Evolutionary conservation across 2,797 vertebrate species (phyloP), one percentile per base, ranked within the genome.

Genomic region (Cercopithecus diana): DNA sequence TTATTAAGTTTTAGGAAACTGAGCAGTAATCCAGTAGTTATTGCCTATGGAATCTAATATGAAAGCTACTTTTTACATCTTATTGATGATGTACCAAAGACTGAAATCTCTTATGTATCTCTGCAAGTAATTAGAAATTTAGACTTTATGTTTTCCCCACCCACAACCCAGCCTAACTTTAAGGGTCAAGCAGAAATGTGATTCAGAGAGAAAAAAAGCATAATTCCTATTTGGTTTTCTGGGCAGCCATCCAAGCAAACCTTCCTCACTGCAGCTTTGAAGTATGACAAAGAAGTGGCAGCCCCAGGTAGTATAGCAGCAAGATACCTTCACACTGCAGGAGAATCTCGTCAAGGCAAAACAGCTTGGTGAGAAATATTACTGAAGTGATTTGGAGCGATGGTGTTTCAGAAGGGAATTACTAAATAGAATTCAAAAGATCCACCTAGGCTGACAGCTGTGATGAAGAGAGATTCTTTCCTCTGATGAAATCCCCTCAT

Each of bases 351-450:
- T 95, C 94, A 96, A 90, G 87, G 67, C 95, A 90, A 95, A 85
- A 70, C 92, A 92, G 67, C 81, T 61, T 5, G 26, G 72, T 75
- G 87, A 96, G 92, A 97, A 95, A 79, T 93, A 90, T 80, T 90
- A 88, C 88, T 93, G 0, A 93, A 72, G 70, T 83, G 50, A 98
- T 98, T 97, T 97, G 96, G 97, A 98, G 92, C 89, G 4, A 98
- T 95, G 92, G 85, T 85, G 64, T 97, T 98, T 97, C 96, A 97
- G 96, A 98, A 93, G 97, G 97, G 96, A 98, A 96, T 97, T 97
- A 76, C 80, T 97, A 95, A 87, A 93, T 26, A 95, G 93, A 95
- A 97, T 98, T 94, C 88, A 86, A 98, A 98, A 98, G 96, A 98
- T 85, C 76, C 72, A 94, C 96, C 77, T 91, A 97, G 91, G 92